Evolutionary conservation across 2,113 vertebrate species (phyloP), one percentile per base, ranked within the genome.

Genomic region (Cichladusa arquata): DNA sequence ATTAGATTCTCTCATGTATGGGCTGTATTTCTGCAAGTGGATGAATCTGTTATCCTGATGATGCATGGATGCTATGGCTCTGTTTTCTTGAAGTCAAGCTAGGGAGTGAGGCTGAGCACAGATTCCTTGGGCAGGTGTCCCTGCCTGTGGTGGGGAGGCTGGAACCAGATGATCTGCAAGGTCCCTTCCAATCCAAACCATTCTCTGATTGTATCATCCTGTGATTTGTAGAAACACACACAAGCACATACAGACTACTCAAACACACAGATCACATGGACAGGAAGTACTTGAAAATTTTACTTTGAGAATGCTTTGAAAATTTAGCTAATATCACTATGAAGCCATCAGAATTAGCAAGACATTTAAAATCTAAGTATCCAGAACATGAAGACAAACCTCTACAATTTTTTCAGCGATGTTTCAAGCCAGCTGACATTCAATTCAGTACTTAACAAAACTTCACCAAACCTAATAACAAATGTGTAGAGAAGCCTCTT

Each of bases 391-490:
- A 72, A 73, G 34, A 81, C 13, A 69, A 81, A 47, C 1, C 5
- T 51, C 29, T 42, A 47, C n/a, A n/a, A 2, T 44, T 47, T 61
- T 83, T 79, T 70, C 40, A 85, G 24, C 0, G 0, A 19, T 14
- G 6, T 61, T 92, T 56, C 61, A 70, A 70, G 6, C 16, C 14
- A 26, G 5, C 3, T 48, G 26, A 29, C 14, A 53, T 31, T 78
- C 15, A 72, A 29, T 67, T 36, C 9, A 36, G 7, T 54, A 22
- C 54, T 60, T 84, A 6, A 45, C 9, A 53, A 72, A 79, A 62
- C 64, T 48, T 64, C 25, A 22, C 29, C 20, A 8, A 48, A 47
- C 26, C 10, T 71, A 25, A 71, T 22, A 24, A 70, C 8, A 20
- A 34, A 62, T 31, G 10, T 40, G 15, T 54, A 62, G 29, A 48